Evolutionary conservation across 2,113 vertebrate species (phyloP).

Genomic region (Arenaria interpres): DNA sequence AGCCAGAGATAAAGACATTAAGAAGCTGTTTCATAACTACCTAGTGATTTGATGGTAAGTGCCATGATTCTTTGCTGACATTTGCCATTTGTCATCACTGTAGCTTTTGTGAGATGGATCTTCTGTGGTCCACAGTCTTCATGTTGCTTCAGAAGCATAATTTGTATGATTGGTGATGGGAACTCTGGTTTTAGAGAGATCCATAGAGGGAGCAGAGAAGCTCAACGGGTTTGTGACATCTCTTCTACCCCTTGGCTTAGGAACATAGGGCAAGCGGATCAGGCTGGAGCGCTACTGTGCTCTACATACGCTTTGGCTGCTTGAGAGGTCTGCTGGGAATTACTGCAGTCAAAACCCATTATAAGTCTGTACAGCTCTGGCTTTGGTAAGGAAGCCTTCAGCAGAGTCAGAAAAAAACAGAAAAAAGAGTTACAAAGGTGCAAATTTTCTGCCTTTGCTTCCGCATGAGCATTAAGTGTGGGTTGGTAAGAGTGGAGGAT

Average conservation of each 20-base stretch:
- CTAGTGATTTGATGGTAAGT: not conserved
- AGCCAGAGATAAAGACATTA: not conserved
- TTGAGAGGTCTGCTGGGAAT: not conserved
- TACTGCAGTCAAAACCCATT: not conserved
- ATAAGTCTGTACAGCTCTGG: not conserved
- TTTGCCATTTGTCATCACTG: not conserved
- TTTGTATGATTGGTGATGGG: not conserved
- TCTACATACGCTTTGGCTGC: not conserved
- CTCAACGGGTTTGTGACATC: not conserved
- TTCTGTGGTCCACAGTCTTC: not conserved
- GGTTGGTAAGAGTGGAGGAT: not conserved
- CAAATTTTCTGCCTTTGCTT: not conserved
- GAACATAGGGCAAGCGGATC: accelerated
- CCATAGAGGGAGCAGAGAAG: not conserved
- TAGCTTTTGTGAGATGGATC: not conserved
- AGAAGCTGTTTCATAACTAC: not conserved
- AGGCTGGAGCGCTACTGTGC: not conserved
- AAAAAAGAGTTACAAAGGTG: not conserved
- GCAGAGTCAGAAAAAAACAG: not conserved
- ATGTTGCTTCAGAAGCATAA: not conserved
- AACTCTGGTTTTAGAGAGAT: not conserved
- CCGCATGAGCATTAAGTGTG: not conserved
- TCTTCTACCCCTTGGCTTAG: not conserved
- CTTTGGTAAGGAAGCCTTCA: not conserved
- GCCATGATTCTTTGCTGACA: not conserved